Evolutionary conservation across 2,888 invertebrate species (phyloP), one percentile per base, ranked within the genome.

Genomic region (Sisyra terminalis): DNA sequence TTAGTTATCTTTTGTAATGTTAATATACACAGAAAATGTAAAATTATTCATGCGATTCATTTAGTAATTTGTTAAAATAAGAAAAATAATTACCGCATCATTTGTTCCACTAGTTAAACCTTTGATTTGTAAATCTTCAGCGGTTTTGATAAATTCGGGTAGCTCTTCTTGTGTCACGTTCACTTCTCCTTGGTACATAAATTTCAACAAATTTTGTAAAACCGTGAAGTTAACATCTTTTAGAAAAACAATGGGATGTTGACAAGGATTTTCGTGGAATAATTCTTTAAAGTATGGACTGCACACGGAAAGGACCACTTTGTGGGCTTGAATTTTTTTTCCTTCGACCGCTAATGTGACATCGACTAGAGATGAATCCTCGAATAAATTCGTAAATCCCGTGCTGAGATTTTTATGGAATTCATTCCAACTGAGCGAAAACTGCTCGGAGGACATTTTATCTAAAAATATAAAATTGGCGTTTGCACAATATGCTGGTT

Each of bases 351-450:
- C 73, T 46, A 73, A 63, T 45, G 73, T 73, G 42, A 73, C 73
- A 57, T 74, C 73, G 18, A 73, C 73, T 47, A 74, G 67, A 55
- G 71, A 69, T 51, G 70, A 67, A 54, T 68, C 71, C 49, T 69
- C 69, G 47, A 73, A 59, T 55, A 74, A 61, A 54, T 68, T 67
- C 59, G 71, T 69, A 53, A 78, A 75, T 45, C 76, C 77, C 55
- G 71, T 70, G 51, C 75, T 71, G 53, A 78, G 66, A 57, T 77
- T 78, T 48, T 73, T 73, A 61, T 76, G 76, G 67, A 78, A 78
- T 64, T 78, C 77, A 58, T 78, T 78, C 78, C 78, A 78, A 58
- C 75, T 73, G 60, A 78, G 66, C 58, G 78, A 78, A 58, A 74
- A 75, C 61, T 75, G 74, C 63, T 74, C 73, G 58, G 70, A 70